These are phyloP conservation scores for Pelobates fuscus DNA, from an alignment of 2,113 vertebrate genomes.

Conservation along the genomic window DNA sequence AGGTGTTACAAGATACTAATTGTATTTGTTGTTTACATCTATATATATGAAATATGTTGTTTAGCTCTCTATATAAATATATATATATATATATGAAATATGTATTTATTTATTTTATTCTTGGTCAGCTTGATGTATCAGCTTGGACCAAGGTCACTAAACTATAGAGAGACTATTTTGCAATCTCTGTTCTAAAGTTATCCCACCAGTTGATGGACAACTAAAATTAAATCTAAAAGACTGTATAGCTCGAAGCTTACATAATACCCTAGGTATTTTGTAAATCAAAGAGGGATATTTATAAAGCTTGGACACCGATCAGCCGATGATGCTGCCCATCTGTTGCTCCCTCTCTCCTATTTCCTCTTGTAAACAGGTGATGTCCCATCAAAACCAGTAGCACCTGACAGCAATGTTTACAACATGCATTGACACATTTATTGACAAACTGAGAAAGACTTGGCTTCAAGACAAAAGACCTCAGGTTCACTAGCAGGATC, in stretches of 20 bases:
- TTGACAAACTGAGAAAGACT: not conserved
- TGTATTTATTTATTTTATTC: too few relatives aligned
- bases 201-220: not conserved
- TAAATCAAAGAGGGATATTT: slow-evolving; percentile 21
- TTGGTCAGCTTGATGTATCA: too few relatives aligned
- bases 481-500: too few relatives aligned
- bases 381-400: slow-evolving; percentile 2
- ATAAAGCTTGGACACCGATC: slow-evolving; percentile 12
- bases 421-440: not conserved
- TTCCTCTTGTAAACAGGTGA: slow-evolving; percentile 29
- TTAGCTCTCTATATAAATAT: too few relatives aligned
- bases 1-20: too few relatives aligned
- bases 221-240: not conserved
- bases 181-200: slow-evolving; percentile 3
- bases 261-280: slow-evolving; percentile 23
- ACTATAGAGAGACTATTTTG: not conserved
- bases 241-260: not conserved
- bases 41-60: too few relatives aligned
- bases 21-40: too few relatives aligned
- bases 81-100: too few relatives aligned
- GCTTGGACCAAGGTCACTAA: too few relatives aligned
- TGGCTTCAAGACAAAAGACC: too few relatives aligned
- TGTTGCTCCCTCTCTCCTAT: slow-evolving; percentile 28
- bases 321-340: slow-evolving; percentile 20
- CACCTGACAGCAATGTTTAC: slow-evolving; percentile 2